Percentiles rank a stretch among this genome's conserved stretches.
phyloP scores from a whole-genome alignment of 2,797 vertebrate genomes.

The Momotus momota region DNA sequence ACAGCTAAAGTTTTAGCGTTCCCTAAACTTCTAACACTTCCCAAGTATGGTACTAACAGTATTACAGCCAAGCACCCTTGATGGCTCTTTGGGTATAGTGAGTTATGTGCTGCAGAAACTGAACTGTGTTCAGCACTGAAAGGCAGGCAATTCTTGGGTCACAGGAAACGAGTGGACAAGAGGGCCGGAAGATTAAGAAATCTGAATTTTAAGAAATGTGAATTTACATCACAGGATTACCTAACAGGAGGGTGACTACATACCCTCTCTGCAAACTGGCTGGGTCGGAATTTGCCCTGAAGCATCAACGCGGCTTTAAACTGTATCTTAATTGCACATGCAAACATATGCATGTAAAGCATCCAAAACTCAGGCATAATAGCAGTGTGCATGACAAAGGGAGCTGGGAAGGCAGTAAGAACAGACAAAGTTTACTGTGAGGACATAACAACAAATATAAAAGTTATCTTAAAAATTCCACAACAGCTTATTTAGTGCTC shows the following conservation, averaged over 20 bases:
- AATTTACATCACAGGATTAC: neutral
- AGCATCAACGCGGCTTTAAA: neutral
- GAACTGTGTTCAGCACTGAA: neutral
- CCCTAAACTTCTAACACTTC: neutral
- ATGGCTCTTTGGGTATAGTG: neutral
- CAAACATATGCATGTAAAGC: rapidly evolving
- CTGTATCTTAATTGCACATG: neutral
- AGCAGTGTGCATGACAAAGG: neutral
- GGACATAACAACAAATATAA: neutral
- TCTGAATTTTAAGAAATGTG: neutral
- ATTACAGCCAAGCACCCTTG: neutral
- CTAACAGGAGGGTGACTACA: neutral
- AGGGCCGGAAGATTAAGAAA: neutral
- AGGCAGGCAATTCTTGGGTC: neutral
- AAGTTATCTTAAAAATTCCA: neutral
- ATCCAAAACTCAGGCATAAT: neutral
- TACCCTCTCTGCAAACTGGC: neutral
- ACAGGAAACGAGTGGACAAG: neutral
- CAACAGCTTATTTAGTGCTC: neutral
- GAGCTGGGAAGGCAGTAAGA: neutral
- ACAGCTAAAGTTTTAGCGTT: neutral
- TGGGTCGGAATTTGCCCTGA: neutral
- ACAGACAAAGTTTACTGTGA: neutral
- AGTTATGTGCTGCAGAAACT: neutral
- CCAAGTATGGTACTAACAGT: neutral